Base-by-base conservation (phyloP, 2,113 vertebrate species). In the Pterocles gutturalis region DNA sequence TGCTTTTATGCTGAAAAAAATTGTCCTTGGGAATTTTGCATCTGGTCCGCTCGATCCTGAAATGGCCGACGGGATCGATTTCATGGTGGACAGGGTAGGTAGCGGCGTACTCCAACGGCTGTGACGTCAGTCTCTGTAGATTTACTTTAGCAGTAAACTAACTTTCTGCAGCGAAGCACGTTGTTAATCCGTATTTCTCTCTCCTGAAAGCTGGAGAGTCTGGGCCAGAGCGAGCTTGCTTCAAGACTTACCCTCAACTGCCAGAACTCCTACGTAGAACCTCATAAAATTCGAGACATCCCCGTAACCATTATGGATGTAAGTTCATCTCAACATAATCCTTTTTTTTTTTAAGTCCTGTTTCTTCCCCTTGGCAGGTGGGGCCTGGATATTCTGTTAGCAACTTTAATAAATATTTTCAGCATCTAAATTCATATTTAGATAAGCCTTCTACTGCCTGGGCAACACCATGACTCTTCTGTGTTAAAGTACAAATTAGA, bases 81-180 rank as follows among this genome's bases (percentile, higher is more conserved):
- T 99, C 97, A 99, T 99, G 99, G 99, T 99, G 76, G 99, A 99
- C 95, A 98, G 99, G 98, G 99, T 99, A 98, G 98, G 99, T 96
- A 8, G 29, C 83, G 25, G 19, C 5, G 38, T 51, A 14, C 62
- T 49, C 29, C 36, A 3, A 1, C 10, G 43, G 65, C 70, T 69
- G 41, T 18, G 33, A 5, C 38, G 25, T 43, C 55, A 7, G 7
- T 73, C 62, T 65, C 13, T 5, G 10, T 33, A 51, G 49, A 51
- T 51, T 51, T 51, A 14, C 24, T 51, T 25, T 41, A 41, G 41
- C 41, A 41, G 41, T 41, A 41, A 41, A 41, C 17, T 77, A 66
- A 66, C 17, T 77, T 33, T 64, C 34, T 78, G 81, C 86, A 78
- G 43, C 75, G 83, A 92, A 84, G 62, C 36, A 43, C 21, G 54